Base-by-base conservation (phyloP, 1,140 invertebrate species). In the Trachymyrmex cornetzi region DNA sequence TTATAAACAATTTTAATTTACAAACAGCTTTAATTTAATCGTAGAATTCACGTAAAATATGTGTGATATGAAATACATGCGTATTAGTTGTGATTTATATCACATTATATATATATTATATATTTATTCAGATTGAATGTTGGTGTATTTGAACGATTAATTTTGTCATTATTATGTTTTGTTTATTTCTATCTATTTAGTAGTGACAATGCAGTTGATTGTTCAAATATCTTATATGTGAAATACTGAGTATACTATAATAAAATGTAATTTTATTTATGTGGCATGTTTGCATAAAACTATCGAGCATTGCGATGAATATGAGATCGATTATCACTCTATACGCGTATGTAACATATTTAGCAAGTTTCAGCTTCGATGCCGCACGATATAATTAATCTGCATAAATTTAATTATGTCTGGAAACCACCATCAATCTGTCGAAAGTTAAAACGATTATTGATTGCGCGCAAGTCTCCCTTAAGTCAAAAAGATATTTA, bases 321-420 rank as follows among this genome's bases (percentile, higher is more conserved):
- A 30, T 82, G 24, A 34, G 14, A 48, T 84, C 55, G 55, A 75
- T 74, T 59, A 61, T 50, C 55, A 71, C 22, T 69, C 69, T 12
- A 84, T 48, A 61, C 24, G 34, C 19, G 80, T 24, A 57, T 74
- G 34, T 63, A 84, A 74, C 57, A 30, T 14, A 38, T 63, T 69
- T 69, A 84, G 19, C 24, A 61, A 74, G 80, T 61, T 74, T 84
- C 24, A 53, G 69, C 80, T 19, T 84, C 72, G 57, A 61, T 63
- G 38, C 22, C 16, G 27, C 44, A 34, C 27, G 38, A 75, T 50
- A 44, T 75, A 75, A 84, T 84, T 75, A 75, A 75, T 84, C 69
- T 50, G 34, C 69, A 84, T 61, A 63, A 84, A 84, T 74, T 84
- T 53, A 75, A 84, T 84, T 38, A 61, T 50, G 24, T 84, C 80